Base-by-base conservation (phyloP, 2,888 invertebrate genomes). In the Cosmia trapezina region DNA sequence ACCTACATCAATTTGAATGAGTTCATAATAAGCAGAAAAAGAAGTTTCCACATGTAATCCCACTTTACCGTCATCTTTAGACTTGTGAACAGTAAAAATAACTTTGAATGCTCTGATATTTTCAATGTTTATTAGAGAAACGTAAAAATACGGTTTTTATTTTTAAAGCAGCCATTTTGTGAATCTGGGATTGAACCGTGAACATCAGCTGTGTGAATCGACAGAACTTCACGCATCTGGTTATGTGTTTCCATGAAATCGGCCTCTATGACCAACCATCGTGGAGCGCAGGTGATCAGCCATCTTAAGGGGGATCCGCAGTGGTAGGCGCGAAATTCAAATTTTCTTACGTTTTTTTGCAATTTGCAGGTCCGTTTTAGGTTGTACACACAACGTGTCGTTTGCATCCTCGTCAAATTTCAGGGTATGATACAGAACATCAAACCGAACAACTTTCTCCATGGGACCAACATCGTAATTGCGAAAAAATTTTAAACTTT, bases 61-160 rank as follows among this genome's bases (percentile, higher is more conserved):
- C n/a, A 67, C 62, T 60, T 54, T 60, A 49, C 66, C 56, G n/a
- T 70, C 49, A 33, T 78, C 79, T 56, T 69, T 62, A 65, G 63
- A 63, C 69, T 56, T 64, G 70, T 17, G 37, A 82, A 64, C 33
- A 47, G 53, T 75, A 76, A 76, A 83, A 79, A 83, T 83, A 72
- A 64, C 66, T 75, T 62, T 56, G 74, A 72, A 80, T 72, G 69
- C 62, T 68, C 68, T 64, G 72, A 80, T 83, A 83, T 83, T 62
- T 79, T 65, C 67, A 76, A 71, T 75, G 70, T 70, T 66, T 68
- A 80, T 63, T 71, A 69, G 41, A 62, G 65, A 62, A 66, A 60
- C 71, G 54, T 76, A 83, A 78, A 75, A 79, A 81, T 79, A 68
- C 41, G 12, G 28, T 28, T 51, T 41, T 74, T 83, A 83, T 81